Evolutionary conservation across 2,888 invertebrate species (phyloP).

Genomic region (Rosalia funebris): DNA sequence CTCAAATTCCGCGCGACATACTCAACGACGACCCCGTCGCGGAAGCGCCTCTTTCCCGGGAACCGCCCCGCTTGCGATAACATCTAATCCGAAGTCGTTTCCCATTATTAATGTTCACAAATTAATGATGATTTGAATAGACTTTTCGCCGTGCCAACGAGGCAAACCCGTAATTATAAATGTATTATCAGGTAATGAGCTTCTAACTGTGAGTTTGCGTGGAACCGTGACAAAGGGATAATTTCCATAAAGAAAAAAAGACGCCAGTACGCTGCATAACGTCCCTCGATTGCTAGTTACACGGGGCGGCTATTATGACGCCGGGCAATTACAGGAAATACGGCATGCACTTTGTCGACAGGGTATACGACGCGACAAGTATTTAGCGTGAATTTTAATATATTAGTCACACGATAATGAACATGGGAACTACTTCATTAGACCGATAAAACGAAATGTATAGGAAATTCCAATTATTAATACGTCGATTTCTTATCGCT

Average conservation of each 20-base stretch:
- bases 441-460: neutral
- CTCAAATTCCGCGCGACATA: too few relatives aligned
- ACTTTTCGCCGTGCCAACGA: conserved; percentile 21
- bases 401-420: too few relatives aligned
- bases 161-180: conserved; percentile 27
- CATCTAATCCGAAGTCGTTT: conserved; percentile 1
- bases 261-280: too few relatives aligned
- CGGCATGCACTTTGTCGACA: conserved; percentile 11
- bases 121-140: conserved; percentile 16
- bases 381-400: too few relatives aligned
- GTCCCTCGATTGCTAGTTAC: conserved; percentile 18
- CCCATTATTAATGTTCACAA: conserved; percentile 4
- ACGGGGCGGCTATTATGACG: conserved; percentile 13
- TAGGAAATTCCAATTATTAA: too few relatives aligned
- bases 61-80: neutral
- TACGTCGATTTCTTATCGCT: too few relatives aligned
- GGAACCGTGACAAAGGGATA: conserved; percentile 25
- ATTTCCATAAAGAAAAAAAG: conserved; percentile 8
- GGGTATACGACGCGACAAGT: too few relatives aligned
- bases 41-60: neutral
- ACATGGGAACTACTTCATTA: too few relatives aligned
- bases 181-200: conserved; percentile 24
- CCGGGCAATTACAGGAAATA: conserved; percentile 11
- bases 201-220: conserved; percentile 30
- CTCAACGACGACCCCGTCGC: too few relatives aligned